A percentile compares a stretch with the other conserved stretches of the same genome.
Conservation (phyloP, 2,113 vertebrate genomes). For the Macrotis lagotis region DNA sequence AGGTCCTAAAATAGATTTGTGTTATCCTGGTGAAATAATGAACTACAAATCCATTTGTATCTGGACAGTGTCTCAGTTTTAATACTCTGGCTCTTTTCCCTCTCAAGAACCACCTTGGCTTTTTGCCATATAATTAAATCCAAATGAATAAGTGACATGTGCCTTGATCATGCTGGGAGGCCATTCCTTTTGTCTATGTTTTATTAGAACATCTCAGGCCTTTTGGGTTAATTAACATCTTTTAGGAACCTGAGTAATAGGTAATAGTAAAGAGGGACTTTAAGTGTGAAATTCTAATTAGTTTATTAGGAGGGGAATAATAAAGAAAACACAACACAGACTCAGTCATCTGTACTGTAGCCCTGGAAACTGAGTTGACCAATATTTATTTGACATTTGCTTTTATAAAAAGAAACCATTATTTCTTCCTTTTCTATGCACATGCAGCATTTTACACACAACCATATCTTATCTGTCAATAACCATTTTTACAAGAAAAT, state of each 20-base stretch:
- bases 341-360: conserved; percentile 75
- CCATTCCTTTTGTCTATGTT: conserved; percentile 66
- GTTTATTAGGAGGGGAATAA: conserved; percentile 83
- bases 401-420: not conserved
- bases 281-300: conserved; percentile 84
- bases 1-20: not conserved
- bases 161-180: conserved; percentile 56
- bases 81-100: conserved; percentile 18
- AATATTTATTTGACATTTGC: conserved; percentile 68
- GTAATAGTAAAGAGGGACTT: conserved; percentile 77
- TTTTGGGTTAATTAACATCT: conserved; percentile 82
- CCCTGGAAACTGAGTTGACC: conserved; percentile 68
- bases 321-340: conserved; percentile 76
- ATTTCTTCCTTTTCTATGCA: not conserved
- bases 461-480: not conserved
- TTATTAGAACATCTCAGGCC: conserved; percentile 71
- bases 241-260: conserved; percentile 80
- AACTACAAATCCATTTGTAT: not conserved
- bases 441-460: not conserved
- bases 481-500: not conserved
- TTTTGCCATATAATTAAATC: conserved; percentile 73
- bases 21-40: not conserved
- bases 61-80: conserved; percentile 38
- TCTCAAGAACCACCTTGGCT: conserved; percentile 54
- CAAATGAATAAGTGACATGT: conserved; percentile 64